phyloP scores from a whole-genome alignment of 2,113 vertebrate species.

The Psettodes erumei region DNA sequence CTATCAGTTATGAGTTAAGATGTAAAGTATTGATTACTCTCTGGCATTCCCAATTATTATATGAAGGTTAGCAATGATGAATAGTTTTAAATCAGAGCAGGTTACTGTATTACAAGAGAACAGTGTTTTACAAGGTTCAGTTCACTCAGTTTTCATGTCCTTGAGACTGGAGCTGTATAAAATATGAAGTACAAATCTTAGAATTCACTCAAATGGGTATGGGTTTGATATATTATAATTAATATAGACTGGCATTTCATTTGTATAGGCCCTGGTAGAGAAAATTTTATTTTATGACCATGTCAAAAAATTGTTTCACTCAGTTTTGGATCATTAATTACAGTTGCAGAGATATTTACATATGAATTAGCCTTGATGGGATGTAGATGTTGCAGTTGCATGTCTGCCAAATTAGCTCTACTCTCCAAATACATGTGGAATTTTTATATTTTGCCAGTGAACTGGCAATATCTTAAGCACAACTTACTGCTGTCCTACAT shows the following conservation, averaged over 20 bases:
- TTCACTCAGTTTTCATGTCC: neutral
- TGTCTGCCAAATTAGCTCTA: neutral
- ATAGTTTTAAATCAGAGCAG: neutral
- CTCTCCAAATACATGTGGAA: neutral
- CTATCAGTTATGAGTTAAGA: neutral
- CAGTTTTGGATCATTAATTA: neutral
- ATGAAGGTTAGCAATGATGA: constrained; percentile 23
- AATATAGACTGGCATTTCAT: neutral
- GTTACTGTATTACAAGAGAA: neutral
- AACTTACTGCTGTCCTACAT: constrained; percentile 33
- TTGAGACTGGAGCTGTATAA: neutral
- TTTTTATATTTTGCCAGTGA: neutral
- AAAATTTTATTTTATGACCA: neutral
- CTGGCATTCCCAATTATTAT: neutral
- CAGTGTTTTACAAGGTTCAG: neutral
- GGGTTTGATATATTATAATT: neutral
- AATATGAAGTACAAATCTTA: neutral
- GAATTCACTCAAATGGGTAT: neutral
- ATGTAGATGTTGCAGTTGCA: neutral
- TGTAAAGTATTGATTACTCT: constrained; percentile 6
- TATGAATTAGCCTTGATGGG: neutral
- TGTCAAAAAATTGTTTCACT: constrained; percentile 5
- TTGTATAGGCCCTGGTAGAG: neutral
- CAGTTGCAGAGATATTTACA: neutral
- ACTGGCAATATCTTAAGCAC: constrained; percentile 20